Evolutionary conservation across 2,888 invertebrate genomes (phyloP).

Genomic region (Lydus trimaculatus): DNA sequence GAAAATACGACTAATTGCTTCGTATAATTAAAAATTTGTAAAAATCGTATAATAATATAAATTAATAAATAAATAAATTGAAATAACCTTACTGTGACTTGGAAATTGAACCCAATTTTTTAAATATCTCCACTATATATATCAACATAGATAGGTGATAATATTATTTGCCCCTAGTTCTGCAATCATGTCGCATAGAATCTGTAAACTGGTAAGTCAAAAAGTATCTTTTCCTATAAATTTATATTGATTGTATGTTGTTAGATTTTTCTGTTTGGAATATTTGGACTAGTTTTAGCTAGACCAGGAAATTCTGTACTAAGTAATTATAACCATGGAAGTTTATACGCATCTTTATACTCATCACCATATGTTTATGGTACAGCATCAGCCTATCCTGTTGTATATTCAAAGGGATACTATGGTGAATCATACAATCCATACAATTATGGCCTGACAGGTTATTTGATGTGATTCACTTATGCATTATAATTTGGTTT

Average conservation of each 20-base stretch:
- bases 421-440: background rate
- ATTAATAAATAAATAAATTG: too few species aligned
- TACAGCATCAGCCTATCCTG: background rate
- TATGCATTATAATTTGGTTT: background rate
- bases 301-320: background rate
- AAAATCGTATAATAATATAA: too few species aligned
- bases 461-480: background rate
- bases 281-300: background rate
- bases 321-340: background rate
- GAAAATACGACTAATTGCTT: background rate
- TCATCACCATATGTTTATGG: background rate
- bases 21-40: too few species aligned
- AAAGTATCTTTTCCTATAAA: background rate
- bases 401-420: background rate
- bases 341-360: background rate
- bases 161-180: background rate
- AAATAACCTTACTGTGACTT: background rate
- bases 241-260: background rate
- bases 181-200: background rate
- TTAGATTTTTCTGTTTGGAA: conserved; percentile 2
- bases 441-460: background rate
- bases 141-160: background rate
- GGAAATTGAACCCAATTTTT: background rate
- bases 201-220: background rate
- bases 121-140: background rate